A percentile compares a stretch with the other conserved stretches of the same genome.
Conservation (phyloP, 2,888 invertebrate species). For the Hydroisotoma schaefferi region DNA sequence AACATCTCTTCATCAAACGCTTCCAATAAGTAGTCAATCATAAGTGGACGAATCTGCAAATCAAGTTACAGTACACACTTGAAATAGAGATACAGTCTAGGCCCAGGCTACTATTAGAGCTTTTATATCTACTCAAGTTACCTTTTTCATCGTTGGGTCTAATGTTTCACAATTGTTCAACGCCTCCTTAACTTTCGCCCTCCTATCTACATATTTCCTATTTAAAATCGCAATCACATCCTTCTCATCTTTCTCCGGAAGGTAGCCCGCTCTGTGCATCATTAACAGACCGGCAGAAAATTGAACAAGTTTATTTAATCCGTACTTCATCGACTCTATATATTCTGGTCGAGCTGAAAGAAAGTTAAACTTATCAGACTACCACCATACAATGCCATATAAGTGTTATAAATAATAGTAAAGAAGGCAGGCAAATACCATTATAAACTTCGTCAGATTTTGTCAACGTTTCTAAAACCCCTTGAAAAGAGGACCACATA, state of each 20-base stretch:
- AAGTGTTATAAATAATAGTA: neutral
- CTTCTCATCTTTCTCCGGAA: conserved; percentile 31
- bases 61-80: no score
- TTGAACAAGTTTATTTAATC: conserved; percentile 42
- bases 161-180: conserved; percentile 31
- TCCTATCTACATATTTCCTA: conserved; percentile 26
- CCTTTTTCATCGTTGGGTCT: conserved; percentile 35
- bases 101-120: no score
- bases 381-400: neutral
- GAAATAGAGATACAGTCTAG: no score
- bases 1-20: conserved; percentile 33
- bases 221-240: conserved; percentile 22
- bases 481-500: conserved; percentile 41
- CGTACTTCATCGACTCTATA: conserved; percentile 35
- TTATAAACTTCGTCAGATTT: conserved; percentile 43
- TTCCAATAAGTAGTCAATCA: conserved; percentile 46
- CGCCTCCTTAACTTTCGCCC: conserved; percentile 28
- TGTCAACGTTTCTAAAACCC: conserved; percentile 36
- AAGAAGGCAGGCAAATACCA: conserved; percentile 21
- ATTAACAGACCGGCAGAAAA: conserved; percentile 45
- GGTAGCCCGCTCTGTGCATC: conserved; percentile 42
- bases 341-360: conserved; percentile 17
- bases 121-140: no score
- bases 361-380: neutral
- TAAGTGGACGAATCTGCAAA: conserved; percentile 32